These are phyloP conservation scores for Geopemphigus sp. DNA, from an alignment of 1,140 invertebrate species.

Conservation along the genomic window DNA sequence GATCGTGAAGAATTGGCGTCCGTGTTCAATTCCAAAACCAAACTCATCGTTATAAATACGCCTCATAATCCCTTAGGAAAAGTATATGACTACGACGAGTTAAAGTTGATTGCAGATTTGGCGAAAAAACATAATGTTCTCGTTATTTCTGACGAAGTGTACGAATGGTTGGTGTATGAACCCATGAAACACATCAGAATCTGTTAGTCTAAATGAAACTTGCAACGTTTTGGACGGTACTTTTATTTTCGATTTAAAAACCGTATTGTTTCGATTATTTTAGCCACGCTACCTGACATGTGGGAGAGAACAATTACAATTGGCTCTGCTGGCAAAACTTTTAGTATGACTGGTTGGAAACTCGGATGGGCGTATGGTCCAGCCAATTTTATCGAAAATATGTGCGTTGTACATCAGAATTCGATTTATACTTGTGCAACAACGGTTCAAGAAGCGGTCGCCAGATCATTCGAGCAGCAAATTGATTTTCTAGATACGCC, in stretches of 20 bases:
- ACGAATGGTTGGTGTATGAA: conserved; percentile 94
- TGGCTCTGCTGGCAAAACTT: conserved; percentile 96
- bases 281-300: conserved; percentile 93
- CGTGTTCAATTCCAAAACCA: conserved; percentile 88
- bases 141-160: conserved; percentile 95
- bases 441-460: conserved; percentile 78
- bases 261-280: conserved; percentile 49
- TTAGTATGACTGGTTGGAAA: conserved; percentile 97
- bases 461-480: conserved; percentile 85
- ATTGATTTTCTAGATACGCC: conserved; percentile 66
- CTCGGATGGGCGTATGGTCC: conserved; percentile 95
- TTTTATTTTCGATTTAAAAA: not conserved
- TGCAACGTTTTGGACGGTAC: not conserved
- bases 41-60: conserved; percentile 93
- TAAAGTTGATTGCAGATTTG: conserved; percentile 76
- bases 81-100: conserved; percentile 72
- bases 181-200: conserved; percentile 85
- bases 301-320: conserved; percentile 97
- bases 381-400: conserved; percentile 71
- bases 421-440: conserved; percentile 80
- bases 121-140: conserved; percentile 91
- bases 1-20: conserved; percentile 77
- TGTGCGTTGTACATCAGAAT: conserved; percentile 91
- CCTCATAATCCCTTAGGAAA: conserved; percentile 96
- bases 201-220: conserved; percentile 63